Evolutionary conservation across 2,888 invertebrate genomes (phyloP).

Genomic region (Drosophila mimetica): DNA sequence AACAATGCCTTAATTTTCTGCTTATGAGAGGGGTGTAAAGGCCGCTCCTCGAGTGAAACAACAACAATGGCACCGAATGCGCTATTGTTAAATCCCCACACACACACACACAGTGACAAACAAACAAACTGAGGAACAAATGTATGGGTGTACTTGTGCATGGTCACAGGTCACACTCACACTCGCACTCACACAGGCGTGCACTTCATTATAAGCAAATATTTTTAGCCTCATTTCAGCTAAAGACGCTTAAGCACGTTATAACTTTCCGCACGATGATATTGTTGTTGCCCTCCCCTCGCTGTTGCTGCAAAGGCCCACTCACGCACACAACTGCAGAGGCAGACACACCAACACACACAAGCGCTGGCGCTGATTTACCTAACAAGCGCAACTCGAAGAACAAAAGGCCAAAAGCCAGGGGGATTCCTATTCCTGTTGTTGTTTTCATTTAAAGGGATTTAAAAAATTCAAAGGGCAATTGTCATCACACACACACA

Average conservation of each 20-base stretch:
- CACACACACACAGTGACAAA: constrained; percentile 34
- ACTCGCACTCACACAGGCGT: constrained; percentile 36
- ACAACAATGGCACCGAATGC: constrained; percentile 55
- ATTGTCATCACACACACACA: constrained; percentile 62
- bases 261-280: constrained; percentile 58
- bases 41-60: constrained; percentile 40
- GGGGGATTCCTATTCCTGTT: constrained; percentile 55
- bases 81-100: constrained; percentile 55
- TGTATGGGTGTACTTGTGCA: constrained; percentile 32
- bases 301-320: constrained; percentile 22
- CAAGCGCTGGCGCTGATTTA: constrained; percentile 73
- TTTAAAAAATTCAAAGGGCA: constrained; percentile 79
- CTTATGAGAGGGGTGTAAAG: constrained; percentile 35
- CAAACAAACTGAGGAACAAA: constrained; percentile 28
- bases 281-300: constrained; percentile 37
- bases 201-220: constrained; percentile 74
- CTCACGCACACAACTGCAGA: constrained; percentile 26
- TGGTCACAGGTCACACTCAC: constrained; percentile 46
- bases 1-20: constrained; percentile 72
- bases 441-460: constrained; percentile 78
- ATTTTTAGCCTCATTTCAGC: constrained; percentile 74
- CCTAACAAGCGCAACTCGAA: constrained; percentile 70
- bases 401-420: constrained; percentile 63
- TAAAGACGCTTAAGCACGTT: constrained; percentile 79
- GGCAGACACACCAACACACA: constrained; percentile 38